Conservation (phyloP, 2,113 vertebrate genomes). For the Myrmecobius fasciatus region DNA sequence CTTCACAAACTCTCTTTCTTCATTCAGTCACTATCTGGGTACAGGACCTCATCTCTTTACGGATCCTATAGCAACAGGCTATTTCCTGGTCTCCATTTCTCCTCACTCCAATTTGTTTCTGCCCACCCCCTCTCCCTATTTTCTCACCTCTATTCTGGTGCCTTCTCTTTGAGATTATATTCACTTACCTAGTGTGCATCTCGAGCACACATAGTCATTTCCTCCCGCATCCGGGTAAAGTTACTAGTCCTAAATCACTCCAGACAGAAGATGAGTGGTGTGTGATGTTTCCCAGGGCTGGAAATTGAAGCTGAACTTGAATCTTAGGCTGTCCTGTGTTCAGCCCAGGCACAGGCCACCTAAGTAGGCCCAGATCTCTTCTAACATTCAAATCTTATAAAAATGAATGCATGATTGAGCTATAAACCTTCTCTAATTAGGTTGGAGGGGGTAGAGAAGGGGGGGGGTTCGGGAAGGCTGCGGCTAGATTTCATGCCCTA, state of each 20-base stretch:
- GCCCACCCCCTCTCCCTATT: too few relatives aligned
- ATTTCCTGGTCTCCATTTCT: neutral
- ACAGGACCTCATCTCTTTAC: neutral
- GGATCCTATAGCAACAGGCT: neutral
- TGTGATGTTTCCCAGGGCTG: neutral
- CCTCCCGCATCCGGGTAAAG: neutral
- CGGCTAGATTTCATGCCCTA: neutral
- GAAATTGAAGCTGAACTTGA: neutral
- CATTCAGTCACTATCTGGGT: neutral
- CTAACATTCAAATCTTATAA: neutral
- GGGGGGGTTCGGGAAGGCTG: neutral
- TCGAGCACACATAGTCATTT: neutral
- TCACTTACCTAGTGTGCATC: neutral
- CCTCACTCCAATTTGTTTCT: neutral
- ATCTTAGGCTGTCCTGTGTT: neutral
- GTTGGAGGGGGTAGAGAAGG: neutral
- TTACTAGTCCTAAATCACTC: neutral
- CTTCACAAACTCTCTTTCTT: neutral
- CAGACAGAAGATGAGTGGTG: neutral
- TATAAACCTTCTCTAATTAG: neutral
- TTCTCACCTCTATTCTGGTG: too few relatives aligned
- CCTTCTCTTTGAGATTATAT: neutral
- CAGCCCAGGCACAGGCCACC: neutral
- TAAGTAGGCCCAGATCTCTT: neutral
- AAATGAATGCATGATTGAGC: neutral